Evolutionary conservation across 2,113 vertebrate species (phyloP).

Genomic region (Dasyprocta punctata): DNA sequence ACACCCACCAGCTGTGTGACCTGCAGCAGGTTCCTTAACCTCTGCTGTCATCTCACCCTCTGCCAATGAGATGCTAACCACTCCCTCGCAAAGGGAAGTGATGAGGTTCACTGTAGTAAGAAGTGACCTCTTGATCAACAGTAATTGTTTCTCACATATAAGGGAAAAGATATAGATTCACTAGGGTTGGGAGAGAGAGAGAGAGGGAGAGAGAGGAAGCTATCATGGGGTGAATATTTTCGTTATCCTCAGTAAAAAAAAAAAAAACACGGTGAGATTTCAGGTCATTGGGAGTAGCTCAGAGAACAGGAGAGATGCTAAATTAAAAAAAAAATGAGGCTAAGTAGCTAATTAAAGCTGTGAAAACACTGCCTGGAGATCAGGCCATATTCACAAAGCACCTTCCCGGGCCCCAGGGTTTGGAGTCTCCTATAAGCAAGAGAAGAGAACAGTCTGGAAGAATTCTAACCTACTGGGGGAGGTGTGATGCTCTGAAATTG

Average conservation of each 20-base stretch:
- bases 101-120: neutral
- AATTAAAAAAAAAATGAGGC: conserved; percentile 67
- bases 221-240: neutral
- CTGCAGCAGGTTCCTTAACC: neutral
- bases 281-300: conserved; percentile 51
- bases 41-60: neutral
- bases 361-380: neutral
- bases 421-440: neutral
- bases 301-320: neutral
- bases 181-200: neutral
- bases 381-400: neutral
- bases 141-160: neutral
- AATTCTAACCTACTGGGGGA: neutral
- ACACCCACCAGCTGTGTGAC: neutral
- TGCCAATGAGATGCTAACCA: neutral
- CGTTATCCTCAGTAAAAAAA: conserved; percentile 22
- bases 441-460: neutral
- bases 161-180: neutral
- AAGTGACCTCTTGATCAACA: neutral
- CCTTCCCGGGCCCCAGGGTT: neutral
- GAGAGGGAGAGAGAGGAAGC: neutral
- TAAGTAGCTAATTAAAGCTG: conserved; percentile 67
- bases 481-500: neutral
- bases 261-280: no score
- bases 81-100: neutral